phyloP scores from a whole-genome alignment of 2,888 invertebrate genomes.

The Yponomeuta evonymella region DNA sequence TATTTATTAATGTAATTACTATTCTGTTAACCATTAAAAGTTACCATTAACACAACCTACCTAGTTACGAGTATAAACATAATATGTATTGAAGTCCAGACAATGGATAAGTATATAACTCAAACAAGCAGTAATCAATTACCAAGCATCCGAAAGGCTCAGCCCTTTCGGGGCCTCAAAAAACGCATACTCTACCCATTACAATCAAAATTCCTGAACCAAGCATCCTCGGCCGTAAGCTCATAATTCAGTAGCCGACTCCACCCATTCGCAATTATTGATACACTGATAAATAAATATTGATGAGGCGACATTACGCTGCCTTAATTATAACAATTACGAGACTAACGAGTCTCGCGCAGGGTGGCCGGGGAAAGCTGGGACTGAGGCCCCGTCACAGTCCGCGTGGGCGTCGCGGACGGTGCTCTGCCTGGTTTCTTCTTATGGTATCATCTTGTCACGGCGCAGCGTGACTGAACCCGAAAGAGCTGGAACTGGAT shows the following conservation, averaged over 20 bases:
- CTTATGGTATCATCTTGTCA: too few relatives aligned
- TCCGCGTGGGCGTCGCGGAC: constrained; percentile 16
- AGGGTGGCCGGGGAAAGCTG: constrained; percentile 40
- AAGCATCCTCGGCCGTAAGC: background rate
- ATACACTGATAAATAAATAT: constrained; percentile 56
- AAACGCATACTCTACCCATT: background rate
- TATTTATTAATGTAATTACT: too few relatives aligned
- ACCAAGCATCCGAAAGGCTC: background rate
- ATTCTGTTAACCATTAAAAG: too few relatives aligned
- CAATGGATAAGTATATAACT: background rate
- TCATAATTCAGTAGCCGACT: constrained; percentile 13
- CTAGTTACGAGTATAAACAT: too few relatives aligned
- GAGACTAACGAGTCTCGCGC: constrained; percentile 40
- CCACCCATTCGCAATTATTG: constrained; percentile 19
- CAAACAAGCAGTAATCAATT: background rate
- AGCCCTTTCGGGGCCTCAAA: background rate
- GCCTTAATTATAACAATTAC: constrained; percentile 67
- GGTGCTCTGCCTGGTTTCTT: constrained; percentile 32
- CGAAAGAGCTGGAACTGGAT: too few relatives aligned
- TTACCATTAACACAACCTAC: too few relatives aligned
- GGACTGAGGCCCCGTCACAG: constrained; percentile 8
- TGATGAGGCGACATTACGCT: constrained; percentile 56
- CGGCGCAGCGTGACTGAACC: too few relatives aligned
- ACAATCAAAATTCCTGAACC: background rate
- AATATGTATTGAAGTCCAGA: too few relatives aligned